Base-by-base conservation (phyloP, 1,140 invertebrate species). In the Drosophila sp. region DNA sequence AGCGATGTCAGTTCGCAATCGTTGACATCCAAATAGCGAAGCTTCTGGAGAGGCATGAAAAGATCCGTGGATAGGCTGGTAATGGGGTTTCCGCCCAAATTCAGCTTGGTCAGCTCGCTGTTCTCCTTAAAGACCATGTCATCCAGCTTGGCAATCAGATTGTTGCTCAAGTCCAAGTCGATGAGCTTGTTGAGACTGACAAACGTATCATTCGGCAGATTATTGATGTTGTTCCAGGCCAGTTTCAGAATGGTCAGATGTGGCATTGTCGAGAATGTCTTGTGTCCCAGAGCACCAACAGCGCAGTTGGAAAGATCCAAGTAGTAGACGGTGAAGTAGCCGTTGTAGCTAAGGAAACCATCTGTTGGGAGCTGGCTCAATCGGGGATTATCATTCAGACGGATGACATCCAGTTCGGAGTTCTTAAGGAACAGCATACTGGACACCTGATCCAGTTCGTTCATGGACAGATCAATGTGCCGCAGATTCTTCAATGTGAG, bases 221-320 rank as follows among this genome's bases (percentile, higher is more conserved):
- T 91, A 78, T 93, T 93, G 14, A 94, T 93, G 59, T 93, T 93
- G 78, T 96, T 96, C 76, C 93, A 93, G 14, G 95, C 93, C 4
- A 96, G 90, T 83, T 95, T 94, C 13, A 96, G 81, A 7, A 92
- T 93, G 4, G 93, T 93, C 61, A 96, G 77, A 1, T 94, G 94
- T 5, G 95, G 94, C 93, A 96, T 95, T 0, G 94, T 93, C 40
- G 94, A 93, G 70, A 96, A 94, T 1, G 94, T 94, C 64, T 94
- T 93, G 43, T 94, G 92, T 18, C 93, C 92, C 40, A 96, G 83
- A 40, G 92, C 93, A 25, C 93, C 92, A 11, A 96, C 92, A 27
- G 94, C 95, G 75, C 95, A 96, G 78, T 95, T 94, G 0, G 95
- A 94, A 9, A 95, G 93, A 75, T 96, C 95, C 66, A 96, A 94